Conservation (phyloP, 2,113 vertebrate genomes). For the Camarhynchus parvulus region DNA sequence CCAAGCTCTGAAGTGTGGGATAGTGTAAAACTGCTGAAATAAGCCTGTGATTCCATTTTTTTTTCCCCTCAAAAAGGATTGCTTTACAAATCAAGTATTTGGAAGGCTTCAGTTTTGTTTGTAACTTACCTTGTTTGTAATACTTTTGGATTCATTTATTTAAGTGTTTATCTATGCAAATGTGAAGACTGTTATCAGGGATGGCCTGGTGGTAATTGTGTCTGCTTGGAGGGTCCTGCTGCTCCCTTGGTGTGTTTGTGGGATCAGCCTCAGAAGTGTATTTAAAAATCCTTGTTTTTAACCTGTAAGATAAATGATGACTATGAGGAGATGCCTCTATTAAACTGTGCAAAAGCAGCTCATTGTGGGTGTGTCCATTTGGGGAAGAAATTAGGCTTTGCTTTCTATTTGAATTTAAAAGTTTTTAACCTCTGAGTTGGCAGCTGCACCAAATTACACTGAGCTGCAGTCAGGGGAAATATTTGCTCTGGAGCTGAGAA, state of each 20-base stretch:
- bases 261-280: conserved; percentile 11
- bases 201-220: neutral
- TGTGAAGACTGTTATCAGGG: neutral
- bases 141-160: conserved; percentile 1
- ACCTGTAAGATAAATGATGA: neutral
- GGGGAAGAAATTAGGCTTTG: neutral
- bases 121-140: neutral
- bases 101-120: neutral
- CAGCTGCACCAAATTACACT: neutral
- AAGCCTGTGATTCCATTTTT: neutral
- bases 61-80: neutral
- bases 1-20: neutral
- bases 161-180: conserved; percentile 60
- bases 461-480: neutral
- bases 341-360: neutral
- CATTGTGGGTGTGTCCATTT: neutral
- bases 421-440: neutral
- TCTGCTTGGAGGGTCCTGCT: neutral
- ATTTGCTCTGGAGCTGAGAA: neutral
- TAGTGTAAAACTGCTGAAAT: neutral
- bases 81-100: neutral
- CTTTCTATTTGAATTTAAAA: neutral
- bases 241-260: neutral
- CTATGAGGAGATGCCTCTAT: neutral
- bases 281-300: conserved; percentile 3